Evolutionary conservation across 2,113 vertebrate genomes (phyloP).

Genomic region (Tinamus guttatus): DNA sequence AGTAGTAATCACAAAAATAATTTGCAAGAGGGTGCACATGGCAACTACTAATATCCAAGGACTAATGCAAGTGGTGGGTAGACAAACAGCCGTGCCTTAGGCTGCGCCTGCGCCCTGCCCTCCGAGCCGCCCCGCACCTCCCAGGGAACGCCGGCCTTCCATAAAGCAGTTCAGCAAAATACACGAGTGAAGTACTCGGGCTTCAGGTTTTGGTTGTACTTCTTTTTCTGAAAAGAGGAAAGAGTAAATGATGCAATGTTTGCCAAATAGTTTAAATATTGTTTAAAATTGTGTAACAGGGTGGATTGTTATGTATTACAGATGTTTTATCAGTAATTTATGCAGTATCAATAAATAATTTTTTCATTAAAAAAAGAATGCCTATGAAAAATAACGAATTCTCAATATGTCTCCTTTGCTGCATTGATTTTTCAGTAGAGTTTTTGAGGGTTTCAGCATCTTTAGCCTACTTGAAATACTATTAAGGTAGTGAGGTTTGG

Average conservation of each 20-base stretch:
- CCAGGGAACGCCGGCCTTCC: not conserved
- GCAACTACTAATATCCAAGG: not conserved
- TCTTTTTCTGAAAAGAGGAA: not conserved
- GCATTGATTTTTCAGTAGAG: not conserved
- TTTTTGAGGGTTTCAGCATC: not conserved
- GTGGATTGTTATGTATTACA: not conserved
- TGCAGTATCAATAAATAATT: constrained; percentile 54
- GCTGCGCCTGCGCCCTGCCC: not conserved
- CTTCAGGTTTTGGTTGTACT: not conserved
- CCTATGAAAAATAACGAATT: not conserved
- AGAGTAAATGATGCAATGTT: not conserved
- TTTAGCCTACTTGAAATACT: not conserved
- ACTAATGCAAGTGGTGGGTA: not conserved
- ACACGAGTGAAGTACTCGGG: not conserved
- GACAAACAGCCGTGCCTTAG: not conserved
- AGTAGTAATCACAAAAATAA: not conserved
- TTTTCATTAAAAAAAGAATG: not conserved
- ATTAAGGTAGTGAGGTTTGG: not conserved
- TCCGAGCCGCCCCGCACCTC: not conserved
- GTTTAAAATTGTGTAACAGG: not conserved
- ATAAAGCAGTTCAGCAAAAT: not conserved
- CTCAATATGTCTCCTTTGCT: not conserved
- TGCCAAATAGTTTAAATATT: not conserved
- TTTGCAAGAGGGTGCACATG: not conserved
- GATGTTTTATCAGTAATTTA: not conserved